These are phyloP conservation scores for Chitala chitala DNA, from an alignment of 2,113 vertebrate species.

Conservation along the genomic window DNA sequence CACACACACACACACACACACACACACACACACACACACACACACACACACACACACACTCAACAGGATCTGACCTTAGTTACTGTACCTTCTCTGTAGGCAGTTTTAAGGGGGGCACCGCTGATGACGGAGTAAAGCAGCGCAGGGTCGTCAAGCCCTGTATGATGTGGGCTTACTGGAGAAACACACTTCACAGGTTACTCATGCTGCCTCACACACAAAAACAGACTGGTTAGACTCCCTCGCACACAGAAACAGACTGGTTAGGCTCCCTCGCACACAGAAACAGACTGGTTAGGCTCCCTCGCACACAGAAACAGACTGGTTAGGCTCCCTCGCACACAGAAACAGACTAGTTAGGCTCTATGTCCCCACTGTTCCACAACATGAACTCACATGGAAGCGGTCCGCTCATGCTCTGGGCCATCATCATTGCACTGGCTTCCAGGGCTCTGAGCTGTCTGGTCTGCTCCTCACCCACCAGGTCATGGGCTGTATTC, in stretches of 20 bases:
- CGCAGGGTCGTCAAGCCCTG: slow-evolving; percentile 63
- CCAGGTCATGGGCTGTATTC: background rate
- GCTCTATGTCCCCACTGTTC: slow-evolving; percentile 25
- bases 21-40: background rate
- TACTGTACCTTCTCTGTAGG: slow-evolving; percentile 65
- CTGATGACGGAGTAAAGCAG: slow-evolving; percentile 69
- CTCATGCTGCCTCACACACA: background rate
- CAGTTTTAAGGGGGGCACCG: slow-evolving; percentile 58
- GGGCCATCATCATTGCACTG: slow-evolving; percentile 58
- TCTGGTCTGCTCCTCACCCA: slow-evolving; percentile 57
- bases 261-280: background rate
- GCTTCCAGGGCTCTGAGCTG: slow-evolving; percentile 65
- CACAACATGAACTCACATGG: background rate
- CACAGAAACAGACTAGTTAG: background rate
- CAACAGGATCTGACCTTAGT: background rate
- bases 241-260: background rate
- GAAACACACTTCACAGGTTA: background rate
- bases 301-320: background rate
- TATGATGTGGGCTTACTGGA: slow-evolving; percentile 43
- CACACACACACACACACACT: background rate
- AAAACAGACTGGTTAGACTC: background rate
- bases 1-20: slow-evolving; percentile 13
- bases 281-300: background rate
- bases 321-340: background rate
- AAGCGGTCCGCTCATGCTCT: slow-evolving; percentile 44